phyloP scores from a whole-genome alignment of 2,113 vertebrate genomes.

The Pao palembangensis region DNA sequence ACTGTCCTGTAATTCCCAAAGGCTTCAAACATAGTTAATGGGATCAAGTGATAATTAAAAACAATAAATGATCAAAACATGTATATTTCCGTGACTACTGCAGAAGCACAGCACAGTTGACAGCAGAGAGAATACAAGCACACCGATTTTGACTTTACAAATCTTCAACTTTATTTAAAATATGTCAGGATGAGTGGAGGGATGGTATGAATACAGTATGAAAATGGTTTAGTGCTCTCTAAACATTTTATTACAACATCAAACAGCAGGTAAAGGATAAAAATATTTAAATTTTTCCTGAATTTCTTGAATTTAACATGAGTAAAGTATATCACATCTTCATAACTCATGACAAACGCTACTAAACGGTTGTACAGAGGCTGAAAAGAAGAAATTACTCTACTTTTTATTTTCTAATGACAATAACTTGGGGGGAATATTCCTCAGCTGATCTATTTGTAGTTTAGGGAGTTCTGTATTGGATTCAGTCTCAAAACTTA shows the following conservation, averaged over 20 bases:
- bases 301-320: not conserved
- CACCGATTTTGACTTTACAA: constrained; percentile 25
- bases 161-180: constrained; percentile 55
- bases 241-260: no score
- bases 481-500: constrained; percentile 54
- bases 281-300: constrained; percentile 15
- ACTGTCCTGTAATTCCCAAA: no score
- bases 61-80: not conserved
- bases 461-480: constrained; percentile 39
- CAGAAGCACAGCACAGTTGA: not conserved
- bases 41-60: not conserved
- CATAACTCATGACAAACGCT: not conserved
- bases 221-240: not conserved
- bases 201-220: constrained; percentile 23
- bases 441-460: constrained; percentile 30
- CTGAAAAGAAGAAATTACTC: constrained; percentile 17
- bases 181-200: not conserved
- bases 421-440: constrained; percentile 51
- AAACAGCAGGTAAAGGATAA: constrained; percentile 10
- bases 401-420: constrained; percentile 50
- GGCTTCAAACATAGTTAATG: no score
- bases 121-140: constrained; percentile 21
- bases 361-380: no score
- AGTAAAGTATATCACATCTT: constrained; percentile 36
- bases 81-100: no score